Evolutionary conservation across 2,888 invertebrate genomes (phyloP), one percentile per base, ranked within the genome.

Genomic region (Coenonympha arcania): DNA sequence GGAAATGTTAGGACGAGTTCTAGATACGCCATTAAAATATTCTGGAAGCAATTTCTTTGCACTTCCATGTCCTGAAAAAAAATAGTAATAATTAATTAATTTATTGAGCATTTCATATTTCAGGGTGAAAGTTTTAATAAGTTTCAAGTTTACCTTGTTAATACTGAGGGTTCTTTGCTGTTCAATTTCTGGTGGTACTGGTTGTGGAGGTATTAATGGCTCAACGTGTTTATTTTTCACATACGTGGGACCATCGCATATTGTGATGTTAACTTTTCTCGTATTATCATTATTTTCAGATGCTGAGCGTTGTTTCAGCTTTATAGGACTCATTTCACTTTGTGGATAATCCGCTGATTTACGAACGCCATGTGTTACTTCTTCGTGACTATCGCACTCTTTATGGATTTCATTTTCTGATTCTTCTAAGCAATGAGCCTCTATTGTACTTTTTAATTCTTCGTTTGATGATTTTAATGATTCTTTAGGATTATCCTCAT

Each of bases 1-100:
- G 91, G 87, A 64, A 93, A 86, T 4, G 90, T 89, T 18, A 90
- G 77, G 8, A 91, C 87, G 60, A 96, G 87, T 69, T 96, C 95
- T 70, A 97, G 89, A 57, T 94, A 92, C 16, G 94, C 93, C 71
- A 93, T 92, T 61, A 97, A 88, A 62, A 95, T 91, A 74, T 96
- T 95, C 20, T 94, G 92, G 84, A 95, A 91, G 15, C 95, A 93
- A 48, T 91, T 90, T 54, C 93, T 89, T 68, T 93, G 94, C 13
- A 95, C 94, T 67, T 96, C 96, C 46, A 92, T 91, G 72, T 97
- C 94, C 92, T 93, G 80, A 61, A 69, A 50, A 26, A 28, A 43
- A 6, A 64, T n/a, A n/a, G 28, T 31, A 26, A 9, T 9, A 20
- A 2, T 30, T 13, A 19, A 8, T 28, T 11, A 22, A 34, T 18